phyloP scores from a whole-genome alignment of 2,888 invertebrate genomes.

The Stenchaetothrips biformis region DNA sequence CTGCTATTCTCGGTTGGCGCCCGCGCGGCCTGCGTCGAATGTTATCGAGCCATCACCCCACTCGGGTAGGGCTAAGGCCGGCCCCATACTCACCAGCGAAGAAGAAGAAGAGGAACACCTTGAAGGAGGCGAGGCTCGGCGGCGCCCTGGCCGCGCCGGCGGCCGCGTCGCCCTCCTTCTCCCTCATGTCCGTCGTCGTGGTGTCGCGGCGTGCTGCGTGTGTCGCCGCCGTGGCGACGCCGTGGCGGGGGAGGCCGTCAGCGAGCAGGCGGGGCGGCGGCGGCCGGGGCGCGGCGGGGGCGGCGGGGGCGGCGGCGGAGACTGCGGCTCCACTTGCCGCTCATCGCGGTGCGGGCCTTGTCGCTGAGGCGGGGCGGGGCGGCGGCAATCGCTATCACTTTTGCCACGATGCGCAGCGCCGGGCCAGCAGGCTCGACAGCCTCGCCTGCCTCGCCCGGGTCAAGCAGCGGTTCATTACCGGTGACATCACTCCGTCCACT shows the following conservation, averaged over 20 bases:
- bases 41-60: no score
- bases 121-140: constrained; percentile 7
- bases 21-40: no score
- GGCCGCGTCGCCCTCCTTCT: not conserved
- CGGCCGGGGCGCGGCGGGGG: not conserved
- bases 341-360: not conserved
- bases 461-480: constrained; percentile 14
- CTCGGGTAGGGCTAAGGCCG: no score
- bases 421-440: not conserved
- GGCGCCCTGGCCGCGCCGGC: not conserved
- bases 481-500: not conserved
- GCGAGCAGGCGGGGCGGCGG: not conserved
- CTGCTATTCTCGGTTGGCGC: no score
- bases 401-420: not conserved
- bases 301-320: not conserved
- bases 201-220: not conserved
- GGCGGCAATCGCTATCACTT: not conserved
- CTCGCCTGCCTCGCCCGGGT: not conserved
- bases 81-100: not conserved
- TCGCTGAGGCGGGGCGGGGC: not conserved
- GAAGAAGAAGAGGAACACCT: constrained; percentile 17
- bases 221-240: no score
- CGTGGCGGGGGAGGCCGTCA: not conserved
- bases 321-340: not conserved
- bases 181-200: not conserved